Evolutionary conservation across 2,888 invertebrate genomes (phyloP).

Genomic region (Folsomia manolachei): DNA sequence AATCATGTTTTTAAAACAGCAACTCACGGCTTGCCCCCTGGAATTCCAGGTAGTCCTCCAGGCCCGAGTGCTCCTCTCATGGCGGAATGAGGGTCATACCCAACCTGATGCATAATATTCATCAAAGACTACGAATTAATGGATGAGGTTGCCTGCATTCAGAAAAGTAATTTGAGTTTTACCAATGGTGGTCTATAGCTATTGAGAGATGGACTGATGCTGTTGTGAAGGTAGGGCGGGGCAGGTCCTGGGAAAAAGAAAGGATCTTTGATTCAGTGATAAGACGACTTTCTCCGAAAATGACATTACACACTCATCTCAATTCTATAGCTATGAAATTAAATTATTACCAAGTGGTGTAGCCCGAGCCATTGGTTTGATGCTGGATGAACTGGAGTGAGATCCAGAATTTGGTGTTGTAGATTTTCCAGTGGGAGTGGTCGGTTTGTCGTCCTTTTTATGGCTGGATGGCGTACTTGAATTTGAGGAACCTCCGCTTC

Average conservation of each 20-base stretch:
- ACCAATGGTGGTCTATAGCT: slow-evolving; percentile 64
- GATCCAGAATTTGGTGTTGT: slow-evolving; percentile 72
- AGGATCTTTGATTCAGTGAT: slow-evolving; percentile 32
- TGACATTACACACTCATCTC: too few relatives aligned
- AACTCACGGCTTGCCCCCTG: slow-evolving; percentile 76
- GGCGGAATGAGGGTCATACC: slow-evolving; percentile 66
- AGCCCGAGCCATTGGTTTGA: slow-evolving; percentile 59
- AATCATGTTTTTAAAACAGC: not conserved
- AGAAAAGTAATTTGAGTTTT: slow-evolving; percentile 39
- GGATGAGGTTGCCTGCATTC: not conserved
- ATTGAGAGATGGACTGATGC: slow-evolving; percentile 64
- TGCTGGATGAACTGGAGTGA: slow-evolving; percentile 52
- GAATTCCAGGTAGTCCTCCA: slow-evolving; percentile 52
- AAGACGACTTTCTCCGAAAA: too few relatives aligned
- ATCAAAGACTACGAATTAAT: slow-evolving; percentile 4
- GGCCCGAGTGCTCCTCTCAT: slow-evolving; percentile 66
- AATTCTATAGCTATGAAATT: too few relatives aligned
- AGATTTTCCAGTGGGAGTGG: slow-evolving; percentile 86
- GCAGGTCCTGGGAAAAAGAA: slow-evolving; percentile 46
- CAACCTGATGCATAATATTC: slow-evolving; percentile 56
- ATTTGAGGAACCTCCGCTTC: slow-evolving; percentile 84
- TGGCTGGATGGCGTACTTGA: slow-evolving; percentile 86
- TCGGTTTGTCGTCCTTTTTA: slow-evolving; percentile 82
- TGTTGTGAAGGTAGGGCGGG: slow-evolving; percentile 59
- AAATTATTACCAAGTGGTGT: slow-evolving; percentile 56